phyloP scores from a whole-genome alignment of 2,797 vertebrate species.

The Neopelma chrysocephalum region DNA sequence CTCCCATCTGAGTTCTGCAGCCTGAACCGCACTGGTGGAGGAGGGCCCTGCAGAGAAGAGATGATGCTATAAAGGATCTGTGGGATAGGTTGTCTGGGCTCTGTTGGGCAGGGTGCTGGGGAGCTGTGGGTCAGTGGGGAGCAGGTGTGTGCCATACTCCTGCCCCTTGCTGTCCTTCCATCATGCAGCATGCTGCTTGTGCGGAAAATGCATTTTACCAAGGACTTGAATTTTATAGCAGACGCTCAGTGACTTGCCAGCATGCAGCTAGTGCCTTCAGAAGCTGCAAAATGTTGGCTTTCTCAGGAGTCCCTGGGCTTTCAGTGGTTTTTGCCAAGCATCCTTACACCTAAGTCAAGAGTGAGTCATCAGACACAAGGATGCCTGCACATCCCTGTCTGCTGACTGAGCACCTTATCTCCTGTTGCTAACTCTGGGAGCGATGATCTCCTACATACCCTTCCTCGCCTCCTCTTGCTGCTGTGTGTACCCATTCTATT shows the following conservation, averaged over 20 bases:
- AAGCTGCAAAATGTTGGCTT: neutral
- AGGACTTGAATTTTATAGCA: neutral
- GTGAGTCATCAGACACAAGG: neutral
- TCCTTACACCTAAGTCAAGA: neutral
- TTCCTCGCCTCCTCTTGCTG: neutral
- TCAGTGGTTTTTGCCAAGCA: neutral
- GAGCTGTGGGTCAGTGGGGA: neutral
- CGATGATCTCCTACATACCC: fast-evolving
- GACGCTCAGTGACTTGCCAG: neutral
- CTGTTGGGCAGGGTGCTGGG: neutral
- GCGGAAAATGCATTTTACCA: fast-evolving
- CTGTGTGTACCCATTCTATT: neutral
- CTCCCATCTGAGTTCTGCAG: neutral
- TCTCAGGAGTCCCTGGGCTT: neutral
- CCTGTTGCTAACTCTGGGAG: neutral
- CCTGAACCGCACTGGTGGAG: neutral
- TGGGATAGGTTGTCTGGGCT: neutral
- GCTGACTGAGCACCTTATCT: neutral
- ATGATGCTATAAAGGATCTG: neutral
- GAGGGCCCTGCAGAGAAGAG: neutral
- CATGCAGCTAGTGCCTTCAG: neutral
- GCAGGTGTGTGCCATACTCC: neutral
- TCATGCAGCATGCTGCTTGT: fast-evolving
- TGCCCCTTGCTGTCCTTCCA: neutral
- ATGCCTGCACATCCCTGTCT: neutral